Base-by-base conservation (phyloP, 1,140 invertebrate species). In the Andrena cerasifolii region DNA sequence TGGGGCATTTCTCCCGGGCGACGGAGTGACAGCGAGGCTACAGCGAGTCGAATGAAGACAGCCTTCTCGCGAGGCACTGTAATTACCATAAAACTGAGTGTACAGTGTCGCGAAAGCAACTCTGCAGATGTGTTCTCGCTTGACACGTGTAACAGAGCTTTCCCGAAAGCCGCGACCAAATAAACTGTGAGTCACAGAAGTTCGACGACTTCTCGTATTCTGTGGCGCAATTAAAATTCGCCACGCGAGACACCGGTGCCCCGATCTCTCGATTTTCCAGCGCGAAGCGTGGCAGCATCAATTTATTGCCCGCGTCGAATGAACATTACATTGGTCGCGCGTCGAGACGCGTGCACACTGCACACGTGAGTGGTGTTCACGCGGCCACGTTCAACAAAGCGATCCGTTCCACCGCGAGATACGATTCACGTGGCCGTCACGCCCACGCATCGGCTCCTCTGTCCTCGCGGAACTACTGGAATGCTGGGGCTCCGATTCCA, bases 381-480 rank as follows among this genome's bases (percentile, higher is more conserved):
- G 61, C 59, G 51, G 8, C 33, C 70, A 31, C 58, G 31, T 49
- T 51, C 78, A 56, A 62, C 62, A 67, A 68, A 76, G 45, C 56
- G 43, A 67, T 79, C 45, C 63, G 61, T 68, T 79, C 65, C 63
- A 49, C 70, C 21, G n/a, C 71, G 43, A 47, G 62, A 79, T 49
- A 74, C 63, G 61, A 74, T 79, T 68, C 63, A 24, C 56, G 78
- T 18, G 45, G 62, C 24, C 45, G 71, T 75, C 78, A 68, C 78
- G 56, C 78, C 71, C 78, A 62, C 72, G 78, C 43, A 33, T 36
- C 21, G 14, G 24, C 51, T 63, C 65, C 71, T 45, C 58, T 40
- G 45, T 43, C 18, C 47, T 59, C 56, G 63, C 53, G 56, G 43
- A 75, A 79, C 78, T 76, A 68, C 71, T 31, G 68, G 76, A 73